These are phyloP conservation scores for Lytechinus variegatus DNA, from an alignment of 35 echinoderm and acorn worm species.

Conservation along the genomic window DNA sequence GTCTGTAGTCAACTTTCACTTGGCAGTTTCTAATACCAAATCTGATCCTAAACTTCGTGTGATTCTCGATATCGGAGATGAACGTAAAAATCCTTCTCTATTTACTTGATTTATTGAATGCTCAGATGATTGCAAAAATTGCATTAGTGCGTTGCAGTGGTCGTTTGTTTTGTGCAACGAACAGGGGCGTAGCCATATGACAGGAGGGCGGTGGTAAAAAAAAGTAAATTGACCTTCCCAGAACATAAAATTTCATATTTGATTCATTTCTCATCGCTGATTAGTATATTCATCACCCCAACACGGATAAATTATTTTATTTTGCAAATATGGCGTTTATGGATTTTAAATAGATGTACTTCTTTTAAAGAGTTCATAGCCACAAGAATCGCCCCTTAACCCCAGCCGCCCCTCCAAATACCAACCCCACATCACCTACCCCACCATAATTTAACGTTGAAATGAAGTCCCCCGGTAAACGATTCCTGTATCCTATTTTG, in stretches of 20 bases:
- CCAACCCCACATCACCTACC: neutral
- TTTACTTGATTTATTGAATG: neutral
- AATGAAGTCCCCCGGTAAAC: neutral
- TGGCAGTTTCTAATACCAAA: neutral
- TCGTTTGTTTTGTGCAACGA: neutral
- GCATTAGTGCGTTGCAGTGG: slow-evolving; percentile 16
- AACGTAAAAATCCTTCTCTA: slow-evolving; percentile 13
- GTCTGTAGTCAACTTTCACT: neutral
- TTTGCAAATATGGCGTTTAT: neutral
- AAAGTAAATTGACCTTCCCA: neutral
- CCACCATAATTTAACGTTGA: neutral
- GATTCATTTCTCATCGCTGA: neutral
- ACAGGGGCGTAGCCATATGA: neutral
- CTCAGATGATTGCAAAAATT: slow-evolving; percentile 3
- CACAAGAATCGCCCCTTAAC: neutral
- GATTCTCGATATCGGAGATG: neutral
- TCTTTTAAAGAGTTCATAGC: neutral
- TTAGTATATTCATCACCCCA: neutral
- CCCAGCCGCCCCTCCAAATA: neutral
- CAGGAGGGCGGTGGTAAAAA: neutral
- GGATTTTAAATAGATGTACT: neutral
- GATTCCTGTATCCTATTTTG: neutral
- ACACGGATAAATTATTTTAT: neutral
- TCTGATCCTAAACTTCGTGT: neutral
- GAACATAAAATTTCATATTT: neutral